Conservation (phyloP, 2,113 vertebrate genomes). For the Bubalus kerabau region DNA sequence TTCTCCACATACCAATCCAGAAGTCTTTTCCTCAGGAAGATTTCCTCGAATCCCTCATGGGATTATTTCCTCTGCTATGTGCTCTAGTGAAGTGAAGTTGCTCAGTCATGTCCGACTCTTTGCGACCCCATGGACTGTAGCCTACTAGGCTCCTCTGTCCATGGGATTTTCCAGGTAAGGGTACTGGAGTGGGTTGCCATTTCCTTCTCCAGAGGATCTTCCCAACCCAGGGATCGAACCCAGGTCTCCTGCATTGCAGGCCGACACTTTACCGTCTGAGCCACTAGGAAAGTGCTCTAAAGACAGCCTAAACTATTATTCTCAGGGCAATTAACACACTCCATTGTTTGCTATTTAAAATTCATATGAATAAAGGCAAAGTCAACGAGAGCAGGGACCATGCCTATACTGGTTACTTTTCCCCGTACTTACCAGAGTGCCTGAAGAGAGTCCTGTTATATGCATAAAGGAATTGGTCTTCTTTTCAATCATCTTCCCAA, state of each 20-base stretch:
- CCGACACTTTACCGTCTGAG: not conserved
- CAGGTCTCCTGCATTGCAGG: not conserved
- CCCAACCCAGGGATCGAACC: not conserved
- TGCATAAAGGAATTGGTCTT: not conserved
- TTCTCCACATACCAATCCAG: not conserved
- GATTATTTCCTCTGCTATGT: not conserved
- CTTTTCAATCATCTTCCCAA: not conserved
- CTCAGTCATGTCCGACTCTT: not conserved
- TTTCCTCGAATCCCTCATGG: not conserved
- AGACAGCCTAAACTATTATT: not conserved
- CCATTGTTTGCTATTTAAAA: not conserved
- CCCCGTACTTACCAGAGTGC: not conserved
- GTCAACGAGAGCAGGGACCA: not conserved
- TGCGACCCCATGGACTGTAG: not conserved
- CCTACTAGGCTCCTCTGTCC: accelerated
- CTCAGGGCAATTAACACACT: not conserved
- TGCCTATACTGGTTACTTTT: not conserved
- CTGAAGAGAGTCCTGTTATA: not conserved
- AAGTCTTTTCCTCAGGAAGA: not conserved
- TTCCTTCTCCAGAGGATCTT: not conserved
- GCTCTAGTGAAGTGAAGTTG: not conserved
- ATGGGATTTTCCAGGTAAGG: not conserved
- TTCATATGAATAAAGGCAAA: not conserved
- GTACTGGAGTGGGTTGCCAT: not conserved
- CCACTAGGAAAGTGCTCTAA: not conserved